Percentiles rank a stretch among this genome's conserved stretches.
Conservation (phyloP, 2,113 vertebrate species). For the Haliaeetus leucogaster region DNA sequence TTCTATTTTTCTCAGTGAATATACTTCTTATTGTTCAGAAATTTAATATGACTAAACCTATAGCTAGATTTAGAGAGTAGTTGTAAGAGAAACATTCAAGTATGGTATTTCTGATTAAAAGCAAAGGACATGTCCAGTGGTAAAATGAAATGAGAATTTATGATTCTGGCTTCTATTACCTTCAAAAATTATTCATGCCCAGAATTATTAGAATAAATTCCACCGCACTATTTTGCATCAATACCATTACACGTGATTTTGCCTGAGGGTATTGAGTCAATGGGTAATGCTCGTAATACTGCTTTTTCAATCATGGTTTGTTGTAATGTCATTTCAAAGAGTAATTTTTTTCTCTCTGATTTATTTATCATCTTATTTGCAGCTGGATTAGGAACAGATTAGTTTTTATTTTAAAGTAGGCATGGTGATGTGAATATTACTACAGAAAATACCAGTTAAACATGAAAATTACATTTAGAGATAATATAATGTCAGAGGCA, state of each 20-base stretch:
- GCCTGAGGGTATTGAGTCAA: conserved; percentile 39
- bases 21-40: conserved; percentile 5
- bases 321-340: conserved; percentile 55
- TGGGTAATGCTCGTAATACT: conserved; percentile 23
- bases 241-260: conserved; percentile 28
- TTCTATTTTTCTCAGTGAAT: neutral
- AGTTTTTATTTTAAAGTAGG: conserved; percentile 32
- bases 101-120: conserved; percentile 7
- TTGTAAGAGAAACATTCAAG: neutral
- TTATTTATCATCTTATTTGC: conserved; percentile 53
- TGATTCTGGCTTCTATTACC: conserved; percentile 1
- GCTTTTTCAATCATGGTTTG: conserved; percentile 52
- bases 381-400: conserved; percentile 42
- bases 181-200: conserved; percentile 39
- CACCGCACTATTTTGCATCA: conserved; percentile 49
- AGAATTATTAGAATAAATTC: conserved; percentile 53
- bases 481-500: conserved; percentile 15
- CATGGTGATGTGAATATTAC: neutral
- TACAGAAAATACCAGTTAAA: conserved; percentile 29
- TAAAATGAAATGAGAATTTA: conserved; percentile 37
- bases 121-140: neutral
- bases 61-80: neutral
- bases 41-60: neutral
- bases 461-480: conserved; percentile 12
- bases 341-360: conserved; percentile 1